These are phyloP conservation scores for Coelinius sp. DNA, from an alignment of 2,888 invertebrate genomes.

Conservation along the genomic window DNA sequence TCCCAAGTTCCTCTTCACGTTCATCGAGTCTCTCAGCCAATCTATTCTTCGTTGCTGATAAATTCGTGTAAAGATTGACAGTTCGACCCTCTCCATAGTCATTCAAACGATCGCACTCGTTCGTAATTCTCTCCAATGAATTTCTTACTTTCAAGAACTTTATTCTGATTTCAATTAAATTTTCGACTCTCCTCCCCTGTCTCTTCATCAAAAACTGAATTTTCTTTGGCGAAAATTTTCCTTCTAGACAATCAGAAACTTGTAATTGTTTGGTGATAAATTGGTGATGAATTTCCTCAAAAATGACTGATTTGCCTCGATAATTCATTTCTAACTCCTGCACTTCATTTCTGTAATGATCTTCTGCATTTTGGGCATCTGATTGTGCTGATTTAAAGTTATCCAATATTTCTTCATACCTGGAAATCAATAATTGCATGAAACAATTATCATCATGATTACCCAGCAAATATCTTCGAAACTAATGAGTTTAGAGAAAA, in stretches of 20 bases:
- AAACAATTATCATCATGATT: neutral
- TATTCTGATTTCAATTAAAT: conserved; percentile 44
- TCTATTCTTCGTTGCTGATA: conserved; percentile 39
- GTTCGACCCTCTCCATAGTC: conserved; percentile 46
- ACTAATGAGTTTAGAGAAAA: neutral
- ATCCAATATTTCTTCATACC: conserved; percentile 47
- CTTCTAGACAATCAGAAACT: conserved; percentile 32
- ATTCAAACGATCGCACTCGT: conserved; percentile 35
- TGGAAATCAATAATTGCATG: conserved; percentile 7
- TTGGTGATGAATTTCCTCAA: conserved; percentile 36
- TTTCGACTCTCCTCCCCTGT: conserved; percentile 36
- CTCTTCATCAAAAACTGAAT: conserved; percentile 34
- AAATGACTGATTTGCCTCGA: conserved; percentile 17
- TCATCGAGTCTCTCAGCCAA: conserved; percentile 49
- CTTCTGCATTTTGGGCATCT: conserved; percentile 24
- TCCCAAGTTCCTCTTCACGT: conserved; percentile 43
- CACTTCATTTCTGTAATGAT: conserved; percentile 15
- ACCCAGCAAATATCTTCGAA: neutral
- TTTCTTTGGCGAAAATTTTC: conserved; percentile 13
- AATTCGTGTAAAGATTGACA: conserved; percentile 49
- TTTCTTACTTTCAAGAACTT: conserved; percentile 41
- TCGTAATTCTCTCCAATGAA: conserved; percentile 30
- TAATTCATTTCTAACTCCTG: conserved; percentile 31
- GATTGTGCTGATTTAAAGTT: conserved; percentile 39
- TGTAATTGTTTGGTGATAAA: conserved; percentile 38